Evolutionary conservation across 1,140 invertebrate species (phyloP).

Genomic region (Drosophila setifemur): DNA sequence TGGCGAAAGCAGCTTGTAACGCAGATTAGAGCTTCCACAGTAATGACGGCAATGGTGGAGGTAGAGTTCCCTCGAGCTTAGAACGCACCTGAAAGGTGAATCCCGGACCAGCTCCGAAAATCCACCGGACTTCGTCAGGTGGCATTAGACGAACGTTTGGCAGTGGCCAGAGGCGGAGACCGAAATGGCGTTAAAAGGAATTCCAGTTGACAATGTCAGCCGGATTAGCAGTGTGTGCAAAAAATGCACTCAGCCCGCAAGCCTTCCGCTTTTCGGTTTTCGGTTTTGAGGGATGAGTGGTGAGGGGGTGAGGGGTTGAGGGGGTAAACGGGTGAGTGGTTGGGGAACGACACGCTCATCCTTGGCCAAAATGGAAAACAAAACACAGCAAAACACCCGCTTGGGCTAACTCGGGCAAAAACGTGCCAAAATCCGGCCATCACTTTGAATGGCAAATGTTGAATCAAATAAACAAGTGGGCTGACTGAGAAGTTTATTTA

Average conservation of each 20-base stretch:
- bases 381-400: constrained; percentile 24
- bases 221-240: constrained; percentile 54
- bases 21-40: constrained; percentile 16
- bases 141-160: constrained; percentile 13
- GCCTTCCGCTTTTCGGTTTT: constrained; percentile 20
- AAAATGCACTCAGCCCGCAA: constrained; percentile 36
- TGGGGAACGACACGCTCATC: constrained; percentile 44
- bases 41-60: too few species aligned
- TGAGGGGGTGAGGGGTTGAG: not conserved
- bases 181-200: constrained; percentile 67
- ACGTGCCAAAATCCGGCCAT: constrained; percentile 47
- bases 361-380: constrained; percentile 43
- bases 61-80: not conserved
- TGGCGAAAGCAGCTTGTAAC: too few species aligned
- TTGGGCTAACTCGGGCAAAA: constrained; percentile 43
- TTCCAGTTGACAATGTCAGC: constrained; percentile 65
- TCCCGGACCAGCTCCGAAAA: too few species aligned
- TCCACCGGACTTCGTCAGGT: not conserved
- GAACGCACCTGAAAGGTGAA: not conserved
- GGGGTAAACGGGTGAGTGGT: constrained; percentile 23
- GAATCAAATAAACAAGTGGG: constrained; percentile 7
- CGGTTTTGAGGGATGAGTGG: constrained; percentile 21
- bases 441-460: constrained; percentile 30
- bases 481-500: not conserved
- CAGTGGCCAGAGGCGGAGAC: constrained; percentile 13